phyloP scores from a whole-genome alignment of 2,113 vertebrate species.

The Tiliqua scincoides region DNA sequence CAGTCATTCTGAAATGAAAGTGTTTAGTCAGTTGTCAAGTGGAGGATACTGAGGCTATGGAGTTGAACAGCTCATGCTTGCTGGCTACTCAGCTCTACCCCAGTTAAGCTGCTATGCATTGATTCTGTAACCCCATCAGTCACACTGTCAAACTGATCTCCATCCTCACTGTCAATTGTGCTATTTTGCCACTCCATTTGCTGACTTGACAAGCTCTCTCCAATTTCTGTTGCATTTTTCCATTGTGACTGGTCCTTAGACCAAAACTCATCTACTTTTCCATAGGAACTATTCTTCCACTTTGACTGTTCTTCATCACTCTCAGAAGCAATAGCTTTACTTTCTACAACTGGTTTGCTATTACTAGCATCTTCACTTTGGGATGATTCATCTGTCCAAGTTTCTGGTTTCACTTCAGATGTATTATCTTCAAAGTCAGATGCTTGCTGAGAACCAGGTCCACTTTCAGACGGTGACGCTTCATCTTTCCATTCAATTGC shows the following conservation, averaged over 20 bases:
- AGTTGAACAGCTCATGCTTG: slow-evolving; percentile 68
- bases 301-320: slow-evolving; percentile 78
- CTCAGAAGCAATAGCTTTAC: slow-evolving; percentile 70
- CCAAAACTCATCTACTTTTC: slow-evolving; percentile 85
- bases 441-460: slow-evolving; percentile 78
- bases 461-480: slow-evolving; percentile 76
- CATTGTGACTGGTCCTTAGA: slow-evolving; percentile 83
- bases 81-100: slow-evolving; percentile 85
- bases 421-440: slow-evolving; percentile 80
- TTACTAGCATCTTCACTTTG: slow-evolving; percentile 82
- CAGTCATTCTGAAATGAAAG: slow-evolving; percentile 60
- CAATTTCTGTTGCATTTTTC: slow-evolving; percentile 75
- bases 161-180: slow-evolving; percentile 82
- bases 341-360: slow-evolving; percentile 79
- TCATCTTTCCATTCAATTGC: slow-evolving; percentile 76
- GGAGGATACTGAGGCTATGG: not conserved
- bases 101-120: slow-evolving; percentile 78
- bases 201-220: slow-evolving; percentile 78
- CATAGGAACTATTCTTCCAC: slow-evolving; percentile 84
- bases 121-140: slow-evolving; percentile 78
- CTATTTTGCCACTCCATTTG: slow-evolving; percentile 83
- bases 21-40: slow-evolving; percentile 52
- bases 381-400: slow-evolving; percentile 81
- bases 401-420: slow-evolving; percentile 75
- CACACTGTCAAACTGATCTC: slow-evolving; percentile 79